Evolutionary conservation across 2,888 invertebrate species (phyloP).

Genomic region (Monoplex corrugatus): DNA sequence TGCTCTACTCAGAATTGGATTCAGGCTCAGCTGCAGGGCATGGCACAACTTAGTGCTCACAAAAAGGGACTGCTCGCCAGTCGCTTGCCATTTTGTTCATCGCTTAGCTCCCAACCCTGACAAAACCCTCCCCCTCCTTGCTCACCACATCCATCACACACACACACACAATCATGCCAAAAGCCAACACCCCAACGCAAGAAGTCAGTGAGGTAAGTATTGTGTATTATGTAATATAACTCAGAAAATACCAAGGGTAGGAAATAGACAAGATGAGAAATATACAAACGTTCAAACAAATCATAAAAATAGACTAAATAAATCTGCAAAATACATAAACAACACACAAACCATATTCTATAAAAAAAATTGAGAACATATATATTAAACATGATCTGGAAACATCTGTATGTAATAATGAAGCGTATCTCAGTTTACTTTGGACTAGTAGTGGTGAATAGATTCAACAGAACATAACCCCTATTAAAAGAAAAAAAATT

Average conservation of each 20-base stretch:
- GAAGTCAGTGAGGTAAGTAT: conserved; percentile 13
- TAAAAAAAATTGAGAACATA: not conserved
- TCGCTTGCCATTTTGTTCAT: too few relatives aligned
- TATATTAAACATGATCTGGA: conserved; percentile 15
- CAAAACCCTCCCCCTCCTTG: not conserved
- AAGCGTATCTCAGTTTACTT: conserved; percentile 5
- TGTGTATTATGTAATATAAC: not conserved
- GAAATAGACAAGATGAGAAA: not conserved
- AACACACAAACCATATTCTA: not conserved
- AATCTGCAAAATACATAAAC: conserved; percentile 34
- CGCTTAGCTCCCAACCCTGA: too few relatives aligned
- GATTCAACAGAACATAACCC: too few relatives aligned
- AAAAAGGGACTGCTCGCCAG: too few relatives aligned
- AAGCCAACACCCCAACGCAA: not conserved
- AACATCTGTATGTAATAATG: not conserved
- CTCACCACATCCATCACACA: not conserved
- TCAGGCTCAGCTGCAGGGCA: too few relatives aligned
- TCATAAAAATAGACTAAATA: conserved; percentile 28
- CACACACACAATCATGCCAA: not conserved
- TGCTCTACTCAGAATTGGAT: too few relatives aligned
- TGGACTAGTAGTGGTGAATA: conserved; percentile 22
- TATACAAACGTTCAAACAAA: conserved; percentile 30
- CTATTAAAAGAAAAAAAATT: too few relatives aligned
- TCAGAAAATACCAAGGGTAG: not conserved
- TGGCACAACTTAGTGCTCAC: too few relatives aligned